Percentiles rank a stretch among this genome's conserved stretches.
These are phyloP conservation scores for Clupea harengus DNA, from an alignment of 2,113 vertebrate genomes.

Conservation along the genomic window DNA sequence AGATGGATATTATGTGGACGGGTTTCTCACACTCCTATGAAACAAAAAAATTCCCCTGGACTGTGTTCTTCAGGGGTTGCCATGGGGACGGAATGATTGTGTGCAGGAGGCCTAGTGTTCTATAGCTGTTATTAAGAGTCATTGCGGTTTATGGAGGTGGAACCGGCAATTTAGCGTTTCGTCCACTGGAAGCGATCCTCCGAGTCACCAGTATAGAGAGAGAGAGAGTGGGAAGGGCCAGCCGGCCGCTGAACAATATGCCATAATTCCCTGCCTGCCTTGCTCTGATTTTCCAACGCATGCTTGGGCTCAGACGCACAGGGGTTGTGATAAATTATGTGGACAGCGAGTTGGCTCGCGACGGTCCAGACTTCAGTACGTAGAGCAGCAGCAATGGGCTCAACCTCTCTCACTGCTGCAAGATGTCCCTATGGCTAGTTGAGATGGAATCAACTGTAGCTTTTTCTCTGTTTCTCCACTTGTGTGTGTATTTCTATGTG, in stretches of 20 bases:
- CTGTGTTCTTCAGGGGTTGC: conserved; percentile 37
- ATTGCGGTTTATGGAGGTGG: conserved; percentile 46
- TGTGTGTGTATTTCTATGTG: neutral
- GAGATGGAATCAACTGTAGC: neutral
- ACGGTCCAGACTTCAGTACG: neutral
- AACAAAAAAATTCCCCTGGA: conserved; percentile 11
- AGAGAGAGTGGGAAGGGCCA: neutral
- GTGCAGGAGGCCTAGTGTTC: conserved; percentile 23
- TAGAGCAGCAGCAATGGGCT: neutral
- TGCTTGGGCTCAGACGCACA: conserved; percentile 31
- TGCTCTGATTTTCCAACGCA: conserved; percentile 17
- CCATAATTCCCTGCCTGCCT: conserved; percentile 15
- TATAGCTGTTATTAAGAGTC: conserved; percentile 36
- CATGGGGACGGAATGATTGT: conserved; percentile 36
- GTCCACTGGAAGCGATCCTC: conserved; percentile 37
- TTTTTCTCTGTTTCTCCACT: neutral
- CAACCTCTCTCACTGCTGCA: neutral
- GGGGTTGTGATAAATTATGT: conserved; percentile 33
- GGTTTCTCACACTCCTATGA: conserved; percentile 10
- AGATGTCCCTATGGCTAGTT: neutral
- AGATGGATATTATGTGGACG: neutral
- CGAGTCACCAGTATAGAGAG: conserved; percentile 14
- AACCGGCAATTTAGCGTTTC: conserved; percentile 33
- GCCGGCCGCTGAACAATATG: conserved; percentile 6
- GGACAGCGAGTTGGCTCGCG: conserved; percentile 26